These are phyloP conservation scores for Amia ocellicauda DNA, from an alignment of 2,113 vertebrate species.

Conservation along the genomic window DNA sequence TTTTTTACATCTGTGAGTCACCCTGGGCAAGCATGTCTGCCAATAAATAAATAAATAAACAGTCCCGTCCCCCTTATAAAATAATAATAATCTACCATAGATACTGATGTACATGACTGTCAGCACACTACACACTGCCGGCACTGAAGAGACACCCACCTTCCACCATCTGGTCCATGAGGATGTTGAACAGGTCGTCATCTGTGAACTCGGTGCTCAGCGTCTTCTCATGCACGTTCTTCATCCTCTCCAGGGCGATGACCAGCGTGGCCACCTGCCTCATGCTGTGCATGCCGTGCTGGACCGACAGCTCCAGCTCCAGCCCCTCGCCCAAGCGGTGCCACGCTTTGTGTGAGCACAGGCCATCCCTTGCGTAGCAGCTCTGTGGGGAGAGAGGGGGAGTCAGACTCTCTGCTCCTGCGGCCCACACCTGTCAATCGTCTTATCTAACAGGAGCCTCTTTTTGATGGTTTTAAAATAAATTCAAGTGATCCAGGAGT, in stretches of 20 bases:
- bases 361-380: neutral
- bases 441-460: neutral
- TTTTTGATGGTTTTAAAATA: slow-evolving; percentile 19
- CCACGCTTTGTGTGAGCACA: neutral
- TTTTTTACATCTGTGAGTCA: too few species aligned
- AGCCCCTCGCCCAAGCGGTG: slow-evolving; percentile 34
- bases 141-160: slow-evolving; percentile 36
- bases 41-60: too few species aligned
- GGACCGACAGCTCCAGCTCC: slow-evolving; percentile 32
- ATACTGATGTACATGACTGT: too few species aligned
- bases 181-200: slow-evolving; percentile 41
- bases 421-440: neutral
- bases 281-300: slow-evolving; percentile 41
- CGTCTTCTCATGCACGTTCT: neutral
- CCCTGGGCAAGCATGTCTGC: too few species aligned
- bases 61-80: too few species aligned
- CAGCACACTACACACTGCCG: too few species aligned
- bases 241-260: slow-evolving; percentile 46
- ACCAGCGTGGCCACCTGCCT: slow-evolving; percentile 44
- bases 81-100: too few species aligned
- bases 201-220: slow-evolving; percentile 43
- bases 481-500: slow-evolving; percentile 16
- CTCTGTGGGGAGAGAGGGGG: neutral
- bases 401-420: neutral
- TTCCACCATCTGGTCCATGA: slow-evolving; percentile 49